Conservation (phyloP, 2,888 invertebrate genomes). For the Luffia ferchaultella region DNA sequence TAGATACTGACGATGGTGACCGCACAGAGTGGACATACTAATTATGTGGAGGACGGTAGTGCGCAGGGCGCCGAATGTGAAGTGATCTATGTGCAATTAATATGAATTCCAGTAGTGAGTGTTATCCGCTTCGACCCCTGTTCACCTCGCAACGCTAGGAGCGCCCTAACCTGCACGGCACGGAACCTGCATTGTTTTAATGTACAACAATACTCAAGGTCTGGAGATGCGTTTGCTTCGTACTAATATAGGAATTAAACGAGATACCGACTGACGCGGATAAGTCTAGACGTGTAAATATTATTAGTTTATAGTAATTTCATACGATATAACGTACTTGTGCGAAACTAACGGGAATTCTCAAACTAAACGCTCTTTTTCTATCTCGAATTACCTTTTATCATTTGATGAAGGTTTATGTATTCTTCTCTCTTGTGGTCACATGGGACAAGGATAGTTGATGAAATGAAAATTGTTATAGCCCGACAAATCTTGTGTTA, state of each 20-base stretch:
- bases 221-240: too few species aligned
- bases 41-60: too few species aligned
- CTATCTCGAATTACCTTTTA: neutral
- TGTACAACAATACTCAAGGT: too few species aligned
- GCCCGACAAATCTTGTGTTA: too few species aligned
- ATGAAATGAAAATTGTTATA: neutral
- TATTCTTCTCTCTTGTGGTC: neutral
- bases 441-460: neutral
- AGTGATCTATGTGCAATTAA: neutral
- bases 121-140: neutral
- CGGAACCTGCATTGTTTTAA: neutral
- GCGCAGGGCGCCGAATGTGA: too few species aligned
- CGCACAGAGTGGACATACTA: neutral
- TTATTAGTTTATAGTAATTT: constrained; percentile 36
- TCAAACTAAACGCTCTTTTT: neutral
- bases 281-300: constrained; percentile 60
- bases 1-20: neutral
- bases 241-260: constrained; percentile 22
- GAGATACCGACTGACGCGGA: constrained; percentile 51
- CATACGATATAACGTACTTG: constrained; percentile 38
- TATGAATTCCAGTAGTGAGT: neutral
- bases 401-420: neutral
- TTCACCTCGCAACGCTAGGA: neutral
- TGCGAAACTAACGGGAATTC: constrained; percentile 22
- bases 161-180: neutral